Conservation (phyloP, 2,888 invertebrate genomes). For the Cheilosia vernalis region DNA sequence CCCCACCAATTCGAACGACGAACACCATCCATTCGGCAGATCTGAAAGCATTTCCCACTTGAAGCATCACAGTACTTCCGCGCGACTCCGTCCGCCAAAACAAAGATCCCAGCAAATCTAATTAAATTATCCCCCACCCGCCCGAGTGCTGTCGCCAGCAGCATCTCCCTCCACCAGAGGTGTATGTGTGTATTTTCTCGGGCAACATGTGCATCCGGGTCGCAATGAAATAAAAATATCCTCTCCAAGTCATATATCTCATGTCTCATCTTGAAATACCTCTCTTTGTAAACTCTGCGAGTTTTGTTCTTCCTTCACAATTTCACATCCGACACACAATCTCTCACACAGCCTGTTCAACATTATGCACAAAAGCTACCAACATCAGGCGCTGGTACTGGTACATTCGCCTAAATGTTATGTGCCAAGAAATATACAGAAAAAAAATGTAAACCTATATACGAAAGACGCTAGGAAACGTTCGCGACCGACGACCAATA, state of each 20-base stretch:
- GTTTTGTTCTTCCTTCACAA: slow-evolving; percentile 42
- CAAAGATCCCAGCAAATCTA: slow-evolving; percentile 39
- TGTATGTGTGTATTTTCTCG: not conserved
- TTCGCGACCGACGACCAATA: slow-evolving; percentile 43
- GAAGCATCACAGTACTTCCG: not conserved
- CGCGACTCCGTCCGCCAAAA: not conserved
- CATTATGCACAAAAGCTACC: slow-evolving; percentile 35
- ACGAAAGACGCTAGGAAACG: slow-evolving; percentile 6
- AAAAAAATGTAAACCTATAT: slow-evolving; percentile 14
- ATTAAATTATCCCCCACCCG: slow-evolving; percentile 62
- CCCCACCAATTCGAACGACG: too few species aligned
- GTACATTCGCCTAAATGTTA: slow-evolving; percentile 32
- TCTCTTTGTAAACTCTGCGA: slow-evolving; percentile 49
- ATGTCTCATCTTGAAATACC: slow-evolving; percentile 35
- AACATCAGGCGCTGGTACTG: slow-evolving; percentile 34
- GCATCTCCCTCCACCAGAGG: not conserved
- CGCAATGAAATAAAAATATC: slow-evolving; percentile 55
- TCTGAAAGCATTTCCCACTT: slow-evolving; percentile 1
- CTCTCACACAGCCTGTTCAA: slow-evolving; percentile 24
- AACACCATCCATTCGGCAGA: too few species aligned
- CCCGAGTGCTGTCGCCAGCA: slow-evolving; percentile 34
- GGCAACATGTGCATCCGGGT: slow-evolving; percentile 57
- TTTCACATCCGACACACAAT: slow-evolving; percentile 20
- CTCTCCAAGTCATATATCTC: slow-evolving; percentile 47
- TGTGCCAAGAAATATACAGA: slow-evolving; percentile 8